Percentiles rank a stretch among this genome's conserved stretches.
phyloP scores from a whole-genome alignment of 2,113 vertebrate species.

The Lagopus leucura region DNA sequence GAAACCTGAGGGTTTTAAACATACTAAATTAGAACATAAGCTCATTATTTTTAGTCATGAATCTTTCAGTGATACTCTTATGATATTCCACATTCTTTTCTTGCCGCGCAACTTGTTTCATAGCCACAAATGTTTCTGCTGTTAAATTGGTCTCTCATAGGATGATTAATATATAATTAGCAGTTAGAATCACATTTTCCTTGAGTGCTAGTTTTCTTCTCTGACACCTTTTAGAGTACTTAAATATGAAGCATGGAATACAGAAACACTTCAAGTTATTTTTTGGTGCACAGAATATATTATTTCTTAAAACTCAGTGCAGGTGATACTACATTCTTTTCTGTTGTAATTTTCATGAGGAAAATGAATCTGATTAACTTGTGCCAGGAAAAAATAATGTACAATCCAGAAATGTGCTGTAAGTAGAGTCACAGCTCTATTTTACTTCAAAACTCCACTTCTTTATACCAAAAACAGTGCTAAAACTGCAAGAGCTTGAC shows the following conservation, averaged over 20 bases:
- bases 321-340: neutral
- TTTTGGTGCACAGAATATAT: neutral
- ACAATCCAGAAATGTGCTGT: neutral
- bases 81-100: neutral
- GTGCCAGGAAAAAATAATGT: neutral
- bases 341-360: neutral
- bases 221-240: neutral
- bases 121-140: neutral
- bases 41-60: neutral
- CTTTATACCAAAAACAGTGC: neutral
- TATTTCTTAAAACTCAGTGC: neutral
- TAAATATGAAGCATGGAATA: neutral
- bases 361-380: neutral
- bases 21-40: neutral
- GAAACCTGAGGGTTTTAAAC: neutral
- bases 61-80: neutral
- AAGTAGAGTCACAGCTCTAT: neutral
- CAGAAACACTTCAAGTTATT: neutral
- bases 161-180: neutral
- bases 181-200: neutral
- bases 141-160: neutral
- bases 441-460: neutral
- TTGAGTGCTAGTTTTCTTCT: neutral
- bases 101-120: neutral
- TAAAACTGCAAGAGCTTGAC: neutral